Evolutionary conservation across 2,113 vertebrate genomes (phyloP), one percentile per base, ranked within the genome.

Genomic region (Heterotis niloticus): DNA sequence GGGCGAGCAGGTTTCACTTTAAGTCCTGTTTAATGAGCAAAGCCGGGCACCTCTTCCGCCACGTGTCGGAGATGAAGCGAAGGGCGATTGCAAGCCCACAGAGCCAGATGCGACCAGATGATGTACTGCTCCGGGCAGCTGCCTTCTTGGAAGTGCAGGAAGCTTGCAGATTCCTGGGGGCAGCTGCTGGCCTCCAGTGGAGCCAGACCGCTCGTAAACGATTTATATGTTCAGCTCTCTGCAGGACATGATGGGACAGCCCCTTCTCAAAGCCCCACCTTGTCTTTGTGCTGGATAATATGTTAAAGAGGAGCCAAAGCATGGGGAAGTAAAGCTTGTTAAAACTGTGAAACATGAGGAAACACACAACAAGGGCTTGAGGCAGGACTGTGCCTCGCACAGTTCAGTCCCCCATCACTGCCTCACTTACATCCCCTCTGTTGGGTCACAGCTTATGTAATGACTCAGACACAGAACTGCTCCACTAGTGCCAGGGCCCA

Each of bases 91-190:
- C 44, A 28, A 24, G 23, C 29, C 51, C 59, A 44, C 70, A 4
- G 64, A 44, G 20, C 71, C 70, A 65, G 51, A 66, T 66, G 62
- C 62, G 10, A 62, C 20, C 1, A 18, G 86, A 85, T 86, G 87
- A 91, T 88, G 88, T 90, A 87, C 90, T 82, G n/a, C 72, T 76
- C 73, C 7, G 51, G 74, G 83, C 81, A 80, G 87, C 80, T 80
- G 85, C 68, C 73, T 28, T 75, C 4, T 18, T 44, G 64, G 51
- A 51, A 52, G 79, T 60, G 81, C 78, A 82, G 80, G 83, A 85
- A 82, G 77, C 79, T 79, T 70, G 84, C 10, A 24, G 71, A 83
- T 89, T 81, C 86, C 67, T 64, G 69, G 52, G 68, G 79, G 85
- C 17, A 26, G 83, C 84, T 85, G 83, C 88, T 85, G 85, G 85